Evolutionary conservation across 2,888 invertebrate species (phyloP).

Genomic region (Rapana venosa): DNA sequence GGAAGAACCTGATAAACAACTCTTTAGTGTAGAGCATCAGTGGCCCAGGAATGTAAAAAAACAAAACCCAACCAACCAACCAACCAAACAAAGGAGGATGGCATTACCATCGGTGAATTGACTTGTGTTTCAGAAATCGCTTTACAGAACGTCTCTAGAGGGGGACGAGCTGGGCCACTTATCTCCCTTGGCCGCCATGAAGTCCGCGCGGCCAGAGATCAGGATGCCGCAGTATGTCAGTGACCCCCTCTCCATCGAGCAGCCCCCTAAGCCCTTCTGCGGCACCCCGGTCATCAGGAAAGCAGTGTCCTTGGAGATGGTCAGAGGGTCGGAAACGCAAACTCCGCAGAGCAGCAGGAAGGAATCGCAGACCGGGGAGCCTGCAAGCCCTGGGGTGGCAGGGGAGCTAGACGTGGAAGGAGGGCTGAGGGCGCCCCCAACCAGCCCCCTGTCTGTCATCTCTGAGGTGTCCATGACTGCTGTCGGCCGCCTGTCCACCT

Average conservation of each 20-base stretch:
- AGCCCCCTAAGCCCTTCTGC: neutral
- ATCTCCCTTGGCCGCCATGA: neutral
- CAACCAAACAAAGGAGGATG: too few relatives aligned
- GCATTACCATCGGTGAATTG: too few relatives aligned
- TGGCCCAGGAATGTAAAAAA: too few relatives aligned
- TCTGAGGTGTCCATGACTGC: neutral
- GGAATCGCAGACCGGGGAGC: neutral
- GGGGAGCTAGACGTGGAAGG: neutral
- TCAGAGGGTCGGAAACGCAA: neutral
- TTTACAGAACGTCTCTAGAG: too few relatives aligned
- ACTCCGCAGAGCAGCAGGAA: neutral
- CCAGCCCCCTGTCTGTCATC: neutral
- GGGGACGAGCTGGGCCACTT: neutral
- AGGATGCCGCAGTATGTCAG: neutral
- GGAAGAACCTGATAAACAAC: too few relatives aligned
- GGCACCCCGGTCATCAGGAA: neutral
- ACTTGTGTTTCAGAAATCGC: too few relatives aligned
- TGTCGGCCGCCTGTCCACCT: too few relatives aligned
- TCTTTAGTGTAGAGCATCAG: too few relatives aligned
- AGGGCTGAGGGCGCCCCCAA: neutral
- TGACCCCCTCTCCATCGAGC: neutral
- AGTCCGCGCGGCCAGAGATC: neutral
- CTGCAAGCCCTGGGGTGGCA: neutral
- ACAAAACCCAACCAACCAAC: too few relatives aligned
- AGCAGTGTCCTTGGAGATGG: neutral